Evolutionary conservation across 2,113 vertebrate species (phyloP), one percentile per base, ranked within the genome.

Genomic region (Riparia riparia): DNA sequence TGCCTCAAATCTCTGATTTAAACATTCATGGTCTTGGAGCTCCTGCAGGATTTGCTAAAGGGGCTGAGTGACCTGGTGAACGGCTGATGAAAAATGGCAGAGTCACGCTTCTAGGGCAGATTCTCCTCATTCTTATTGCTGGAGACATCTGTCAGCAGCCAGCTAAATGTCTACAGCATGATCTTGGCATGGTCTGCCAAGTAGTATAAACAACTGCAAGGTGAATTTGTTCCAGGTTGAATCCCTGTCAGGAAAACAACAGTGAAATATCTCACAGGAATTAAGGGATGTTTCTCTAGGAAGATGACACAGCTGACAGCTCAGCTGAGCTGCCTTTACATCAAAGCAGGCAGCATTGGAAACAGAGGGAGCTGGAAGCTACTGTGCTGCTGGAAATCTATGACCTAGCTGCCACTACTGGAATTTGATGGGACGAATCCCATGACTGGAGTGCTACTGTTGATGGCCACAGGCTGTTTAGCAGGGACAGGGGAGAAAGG

Each of bases 241-340:
- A 68, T 58, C 17, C 26, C 37, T 68, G 45, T 44, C 37, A 60
- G 45, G 14, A 37, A 60, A 44, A 32, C 32, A 51, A 20, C 31
- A 32, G 37, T 60, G 63, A 69, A 77, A 18, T 37, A 69, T 12
- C 26, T 86, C 54, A 51, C 63, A 32, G 17, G 26, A 86, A 77
- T 60, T 37, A 77, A 69, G 26, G 21, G n/a, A 45, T 51, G 12
- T 60, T 78, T 44, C 39, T 69, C 54, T 37, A 32, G 26, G 54
- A 53, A 51, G 21, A 69, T 15, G 39, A 28, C 39, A 32, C 0
- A 0, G 51, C 45, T 0, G 0, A 51, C 32, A 69, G 45, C 45
- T 77, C 37, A 68, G 14, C 45, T 51, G 72, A 60, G 45, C 26
- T 39, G 14, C 21, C 26, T 69, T 44, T 51, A 45, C 32, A 45